Conservation (phyloP, 2,797 vertebrate species). For the Peromyscus melanophrys region DNA sequence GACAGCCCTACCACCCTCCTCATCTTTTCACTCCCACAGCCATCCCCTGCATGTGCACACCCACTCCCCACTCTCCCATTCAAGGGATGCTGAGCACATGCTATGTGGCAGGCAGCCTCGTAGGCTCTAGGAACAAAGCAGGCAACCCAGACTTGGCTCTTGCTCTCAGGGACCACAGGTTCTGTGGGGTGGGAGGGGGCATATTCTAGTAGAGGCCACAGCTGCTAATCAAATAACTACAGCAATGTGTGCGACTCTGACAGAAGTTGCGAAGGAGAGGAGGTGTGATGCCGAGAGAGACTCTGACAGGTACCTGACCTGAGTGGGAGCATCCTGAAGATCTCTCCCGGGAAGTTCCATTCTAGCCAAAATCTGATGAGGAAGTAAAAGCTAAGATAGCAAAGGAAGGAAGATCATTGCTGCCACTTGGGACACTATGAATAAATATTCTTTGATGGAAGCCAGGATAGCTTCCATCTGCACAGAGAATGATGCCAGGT, state of each 20-base stretch:
- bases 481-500: background rate
- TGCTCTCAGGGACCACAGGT: background rate
- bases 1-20: background rate
- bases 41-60: no score
- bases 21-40: background rate
- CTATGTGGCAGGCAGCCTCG: background rate
- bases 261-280: background rate
- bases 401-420: background rate
- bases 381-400: background rate
- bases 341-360: background rate
- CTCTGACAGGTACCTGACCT: background rate
- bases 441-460: background rate
- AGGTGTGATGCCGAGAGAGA: background rate
- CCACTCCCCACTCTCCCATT: background rate
- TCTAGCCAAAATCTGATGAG: conserved; percentile 13
- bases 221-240: background rate
- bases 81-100: background rate
- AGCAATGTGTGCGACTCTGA: background rate
- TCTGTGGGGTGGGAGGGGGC: background rate
- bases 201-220: background rate
- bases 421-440: background rate
- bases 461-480: background rate
- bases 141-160: background rate
- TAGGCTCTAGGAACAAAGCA: background rate
- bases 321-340: background rate